Conservation (phyloP, 2,113 vertebrate genomes). For the Pithys albifrons region DNA sequence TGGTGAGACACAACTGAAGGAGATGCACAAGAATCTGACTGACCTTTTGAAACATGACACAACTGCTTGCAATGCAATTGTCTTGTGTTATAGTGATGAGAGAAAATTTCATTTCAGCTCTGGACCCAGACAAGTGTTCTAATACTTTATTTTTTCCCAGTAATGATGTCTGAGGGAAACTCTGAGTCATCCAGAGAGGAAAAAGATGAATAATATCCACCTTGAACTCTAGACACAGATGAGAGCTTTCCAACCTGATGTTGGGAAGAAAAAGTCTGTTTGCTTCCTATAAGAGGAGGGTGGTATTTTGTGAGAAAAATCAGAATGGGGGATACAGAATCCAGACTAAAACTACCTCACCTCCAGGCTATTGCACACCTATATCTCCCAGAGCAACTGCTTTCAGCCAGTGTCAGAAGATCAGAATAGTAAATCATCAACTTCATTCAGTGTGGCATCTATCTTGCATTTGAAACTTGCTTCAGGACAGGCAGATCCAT, state of each 20-base stretch:
- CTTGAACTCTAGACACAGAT: neutral
- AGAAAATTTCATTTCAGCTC: slow-evolving; percentile 16
- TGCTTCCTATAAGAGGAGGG: neutral
- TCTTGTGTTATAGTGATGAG: neutral
- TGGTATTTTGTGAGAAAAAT: neutral
- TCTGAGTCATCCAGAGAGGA: slow-evolving; percentile 12
- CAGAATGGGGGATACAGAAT: neutral
- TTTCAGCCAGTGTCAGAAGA: neutral
- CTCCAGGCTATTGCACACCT: neutral
- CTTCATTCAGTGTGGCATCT: neutral
- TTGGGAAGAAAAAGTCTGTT: neutral
- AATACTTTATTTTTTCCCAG: neutral
- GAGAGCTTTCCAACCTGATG: neutral
- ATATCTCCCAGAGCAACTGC: neutral
- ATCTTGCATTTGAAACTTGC: neutral
- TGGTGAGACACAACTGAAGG: neutral
- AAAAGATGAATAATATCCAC: neutral
- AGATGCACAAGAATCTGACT: neutral
- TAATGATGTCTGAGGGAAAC: slow-evolving; percentile 10
- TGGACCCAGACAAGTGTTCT: neutral
- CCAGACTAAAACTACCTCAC: neutral
- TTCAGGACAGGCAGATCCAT: neutral
- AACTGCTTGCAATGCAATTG: slow-evolving; percentile 18
- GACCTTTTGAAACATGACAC: slow-evolving; percentile 15
- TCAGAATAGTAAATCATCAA: neutral